These are phyloP conservation scores for Megaustenia siamemsis DNA, from an alignment of 2,888 invertebrate genomes.

Conservation along the genomic window DNA sequence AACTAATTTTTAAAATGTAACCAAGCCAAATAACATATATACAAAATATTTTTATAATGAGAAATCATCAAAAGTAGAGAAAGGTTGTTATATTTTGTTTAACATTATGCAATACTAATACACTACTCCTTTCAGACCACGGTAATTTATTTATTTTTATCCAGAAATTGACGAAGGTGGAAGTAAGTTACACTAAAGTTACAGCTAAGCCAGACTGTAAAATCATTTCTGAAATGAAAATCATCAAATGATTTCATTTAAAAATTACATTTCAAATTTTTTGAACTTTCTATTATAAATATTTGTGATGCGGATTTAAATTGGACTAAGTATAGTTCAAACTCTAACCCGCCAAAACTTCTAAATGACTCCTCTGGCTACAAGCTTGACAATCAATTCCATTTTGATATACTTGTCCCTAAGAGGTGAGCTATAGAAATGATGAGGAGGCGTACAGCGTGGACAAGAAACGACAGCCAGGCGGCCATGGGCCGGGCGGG, in stretches of 20 bases:
- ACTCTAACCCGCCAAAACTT: conserved; percentile 12
- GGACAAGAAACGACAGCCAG: no score
- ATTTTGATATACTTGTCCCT: background rate
- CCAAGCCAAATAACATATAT: no score
- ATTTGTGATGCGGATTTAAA: background rate
- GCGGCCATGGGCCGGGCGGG: no score
- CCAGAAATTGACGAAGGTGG: background rate
- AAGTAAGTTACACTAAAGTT: background rate
- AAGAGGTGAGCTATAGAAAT: background rate
- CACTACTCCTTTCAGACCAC: no score
- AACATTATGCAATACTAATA: no score
- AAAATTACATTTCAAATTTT: background rate
- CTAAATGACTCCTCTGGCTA: conserved; percentile 26
- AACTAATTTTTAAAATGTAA: no score
- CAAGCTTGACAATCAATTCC: conserved; percentile 1
- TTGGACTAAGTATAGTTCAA: background rate
- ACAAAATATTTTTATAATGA: no score
- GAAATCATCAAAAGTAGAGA: no score
- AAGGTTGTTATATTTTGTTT: no score
- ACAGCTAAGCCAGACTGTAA: background rate
- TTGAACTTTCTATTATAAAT: background rate
- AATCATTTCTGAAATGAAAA: background rate
- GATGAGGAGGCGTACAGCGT: no score
- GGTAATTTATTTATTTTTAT: background rate
- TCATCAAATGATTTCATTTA: no score